Evolutionary conservation across 2,888 invertebrate species (phyloP), one percentile per base, ranked within the genome.

Genomic region (Punctoribates punctum): DNA sequence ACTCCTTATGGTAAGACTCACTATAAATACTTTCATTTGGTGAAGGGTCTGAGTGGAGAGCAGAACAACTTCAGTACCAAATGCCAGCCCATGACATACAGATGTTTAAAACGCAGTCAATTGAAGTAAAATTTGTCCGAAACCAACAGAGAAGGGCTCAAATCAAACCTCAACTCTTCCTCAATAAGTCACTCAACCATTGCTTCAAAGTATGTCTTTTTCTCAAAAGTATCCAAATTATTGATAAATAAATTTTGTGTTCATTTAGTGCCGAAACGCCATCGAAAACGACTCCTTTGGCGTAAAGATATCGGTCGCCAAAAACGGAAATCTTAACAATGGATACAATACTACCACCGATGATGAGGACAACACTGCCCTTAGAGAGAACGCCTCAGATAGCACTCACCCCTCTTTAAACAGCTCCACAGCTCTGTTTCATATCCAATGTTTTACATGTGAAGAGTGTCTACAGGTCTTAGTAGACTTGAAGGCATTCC

Each of bases 391-490:
- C 15, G 29, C 29, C 1, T 23, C 76, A 38, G 38, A 42, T 13
- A 29, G 38, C 13, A 51, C 29, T 73, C 46, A 60, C 13, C 42
- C 25, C 3, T 9, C 34, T 1, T 17, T 51, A 3, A 65, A 70
- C 38, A 23, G 54, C 8, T 62, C 54, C 13, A 57, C 54, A 51
- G 67, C 46, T 60, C 25, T 51, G 20, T 77, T 38, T 73, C 78
- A 78, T 34, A 70, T 77, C 25, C 74, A 78, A 20, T 78, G 78
- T 42, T 77, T 78, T 29, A 74, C 34, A 11, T 78, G 78, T 62
- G 51, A 29, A 42, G 73, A 70, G 20, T 78, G 78, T 70, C 23
- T 38, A 38, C 48, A 77, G 29, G 42, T 78, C 17, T 67, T 78
- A 17, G 74, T 73, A 23, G 78, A 78, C 60, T 78, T 78, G 27